Conservation (phyloP, 2,797 vertebrate species). For the Morelia viridis region DNA sequence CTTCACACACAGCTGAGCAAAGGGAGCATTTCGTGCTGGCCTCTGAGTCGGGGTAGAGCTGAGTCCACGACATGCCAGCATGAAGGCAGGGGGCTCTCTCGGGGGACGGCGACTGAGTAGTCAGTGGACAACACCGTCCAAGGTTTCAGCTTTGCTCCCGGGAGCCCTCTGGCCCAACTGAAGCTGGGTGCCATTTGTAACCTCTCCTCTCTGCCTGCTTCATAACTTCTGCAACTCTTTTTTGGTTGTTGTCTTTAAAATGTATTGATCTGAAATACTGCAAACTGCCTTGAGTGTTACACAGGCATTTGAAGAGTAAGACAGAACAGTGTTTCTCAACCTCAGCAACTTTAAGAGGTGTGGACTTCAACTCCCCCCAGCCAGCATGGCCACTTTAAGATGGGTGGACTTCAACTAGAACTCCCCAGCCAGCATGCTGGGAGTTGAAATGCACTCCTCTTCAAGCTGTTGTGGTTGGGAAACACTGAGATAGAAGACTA, state of each 20-base stretch:
- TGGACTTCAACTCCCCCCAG: not conserved
- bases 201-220: not conserved
- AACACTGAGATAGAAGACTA: not conserved
- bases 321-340: not conserved
- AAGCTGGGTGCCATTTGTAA: not conserved
- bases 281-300: not conserved
- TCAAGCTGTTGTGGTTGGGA: not conserved
- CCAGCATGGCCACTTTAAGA: not conserved
- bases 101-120: not conserved
- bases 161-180: not conserved
- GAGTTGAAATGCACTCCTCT: no score
- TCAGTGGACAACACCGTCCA: not conserved
- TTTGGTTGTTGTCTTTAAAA: not conserved
- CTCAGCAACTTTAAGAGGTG: not conserved
- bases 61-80: not conserved
- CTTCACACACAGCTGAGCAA: not conserved
- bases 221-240: not conserved
- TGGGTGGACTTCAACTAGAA: not conserved
- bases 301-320: not conserved
- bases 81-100: not conserved
- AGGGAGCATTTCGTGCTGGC: not conserved
- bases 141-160: not conserved
- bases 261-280: not conserved
- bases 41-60: not conserved
- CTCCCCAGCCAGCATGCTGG: not conserved